Conservation (phyloP, 2,113 vertebrate genomes). For the Toxotes chatareus region DNA sequence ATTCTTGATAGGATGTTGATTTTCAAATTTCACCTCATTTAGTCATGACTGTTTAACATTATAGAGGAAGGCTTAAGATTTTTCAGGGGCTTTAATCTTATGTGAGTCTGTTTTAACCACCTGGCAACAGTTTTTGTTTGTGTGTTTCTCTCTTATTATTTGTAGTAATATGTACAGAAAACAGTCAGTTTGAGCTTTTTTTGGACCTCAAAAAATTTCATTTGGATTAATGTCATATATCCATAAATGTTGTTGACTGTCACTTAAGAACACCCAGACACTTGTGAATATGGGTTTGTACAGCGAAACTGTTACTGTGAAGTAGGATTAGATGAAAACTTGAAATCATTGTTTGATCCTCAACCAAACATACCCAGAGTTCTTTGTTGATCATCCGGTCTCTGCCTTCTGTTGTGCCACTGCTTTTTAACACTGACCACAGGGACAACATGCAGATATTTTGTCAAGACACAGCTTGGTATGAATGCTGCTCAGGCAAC, state of each 20-base stretch:
- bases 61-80: background rate
- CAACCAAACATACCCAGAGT: conserved; percentile 16
- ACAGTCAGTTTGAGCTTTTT: conserved; percentile 24
- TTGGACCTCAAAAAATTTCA: conserved; percentile 22
- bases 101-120: conserved; percentile 16
- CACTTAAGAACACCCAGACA: conserved; percentile 24
- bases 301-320: conserved; percentile 66
- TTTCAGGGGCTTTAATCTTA: conserved; percentile 29
- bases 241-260: conserved; percentile 35
- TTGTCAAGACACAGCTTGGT: conserved; percentile 23
- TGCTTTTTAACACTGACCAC: conserved; percentile 45
- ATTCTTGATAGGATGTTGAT: background rate
- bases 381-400: conserved; percentile 38
- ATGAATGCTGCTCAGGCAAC: conserved; percentile 47
- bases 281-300: conserved; percentile 62
- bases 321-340: conserved; percentile 55
- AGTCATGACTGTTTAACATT: conserved; percentile 15
- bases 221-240: conserved; percentile 21
- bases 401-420: conserved; percentile 60
- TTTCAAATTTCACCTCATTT: background rate
- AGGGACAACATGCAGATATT: conserved; percentile 38
- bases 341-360: conserved; percentile 39
- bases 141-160: background rate
- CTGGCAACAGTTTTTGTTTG: conserved; percentile 33
- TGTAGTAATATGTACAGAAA: conserved; percentile 28